phyloP scores from a whole-genome alignment of 1,140 invertebrate species.

The Leptopilina clavipes region DNA sequence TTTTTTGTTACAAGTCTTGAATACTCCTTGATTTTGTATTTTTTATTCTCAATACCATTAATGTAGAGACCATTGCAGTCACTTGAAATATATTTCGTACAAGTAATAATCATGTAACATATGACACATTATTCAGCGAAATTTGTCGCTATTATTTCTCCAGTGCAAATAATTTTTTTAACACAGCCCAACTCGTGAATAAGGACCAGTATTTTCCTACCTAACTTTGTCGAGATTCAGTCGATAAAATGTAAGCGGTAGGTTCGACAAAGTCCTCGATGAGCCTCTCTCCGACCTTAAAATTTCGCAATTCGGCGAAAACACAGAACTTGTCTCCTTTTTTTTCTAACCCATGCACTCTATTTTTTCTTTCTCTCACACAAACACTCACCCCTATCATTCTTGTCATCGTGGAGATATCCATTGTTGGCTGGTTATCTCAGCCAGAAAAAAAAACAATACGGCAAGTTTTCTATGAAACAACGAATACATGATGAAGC shows the following conservation, averaged over 20 bases:
- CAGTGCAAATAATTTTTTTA: slow-evolving; percentile 8
- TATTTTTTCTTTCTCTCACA: neutral
- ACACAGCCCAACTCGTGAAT: slow-evolving; percentile 19
- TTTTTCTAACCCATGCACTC: neutral
- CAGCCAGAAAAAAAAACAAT: neutral
- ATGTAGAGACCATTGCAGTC: neutral
- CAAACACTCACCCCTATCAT: neutral
- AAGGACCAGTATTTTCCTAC: slow-evolving; percentile 26
- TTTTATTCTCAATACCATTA: neutral
- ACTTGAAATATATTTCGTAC: slow-evolving; percentile 22
- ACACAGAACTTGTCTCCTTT: neutral
- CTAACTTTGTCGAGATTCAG: slow-evolving; percentile 34
- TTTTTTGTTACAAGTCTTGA: neutral
- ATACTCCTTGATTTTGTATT: neutral
- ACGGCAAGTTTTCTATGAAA: slow-evolving; percentile 20
- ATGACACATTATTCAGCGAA: slow-evolving; percentile 25
- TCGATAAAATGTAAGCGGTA: slow-evolving; percentile 15
- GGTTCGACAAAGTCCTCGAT: slow-evolving; percentile 23
- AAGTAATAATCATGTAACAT: slow-evolving; percentile 8
- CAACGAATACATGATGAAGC: slow-evolving; percentile 12
- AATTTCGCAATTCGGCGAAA: slow-evolving; percentile 12
- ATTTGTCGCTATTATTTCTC: slow-evolving; percentile 13
- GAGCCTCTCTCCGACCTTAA: slow-evolving; percentile 31
- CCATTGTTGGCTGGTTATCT: neutral
- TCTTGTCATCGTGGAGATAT: neutral